These are phyloP conservation scores for Benitochromis conjunctus DNA, from an alignment of 2,113 vertebrate genomes.

Conservation along the genomic window DNA sequence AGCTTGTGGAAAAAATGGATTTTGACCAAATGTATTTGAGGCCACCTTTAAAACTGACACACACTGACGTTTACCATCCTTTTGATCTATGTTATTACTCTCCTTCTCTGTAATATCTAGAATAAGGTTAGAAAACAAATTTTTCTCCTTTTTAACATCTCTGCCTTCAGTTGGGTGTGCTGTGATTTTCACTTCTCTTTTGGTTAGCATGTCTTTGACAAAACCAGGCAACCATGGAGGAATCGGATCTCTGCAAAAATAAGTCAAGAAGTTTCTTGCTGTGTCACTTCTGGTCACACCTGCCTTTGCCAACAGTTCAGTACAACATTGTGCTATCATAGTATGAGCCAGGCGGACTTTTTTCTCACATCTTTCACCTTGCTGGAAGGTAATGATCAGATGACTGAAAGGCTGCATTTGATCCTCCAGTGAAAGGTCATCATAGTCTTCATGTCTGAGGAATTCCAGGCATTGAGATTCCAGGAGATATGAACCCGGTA, in stretches of 20 bases:
- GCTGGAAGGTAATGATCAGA: constrained; percentile 25
- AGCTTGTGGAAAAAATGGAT: constrained; percentile 33
- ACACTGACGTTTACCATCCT: no score
- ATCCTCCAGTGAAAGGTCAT: background rate
- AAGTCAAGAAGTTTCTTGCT: background rate
- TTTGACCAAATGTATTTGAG: fast-evolving
- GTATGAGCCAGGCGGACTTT: constrained; percentile 36
- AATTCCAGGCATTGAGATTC: constrained; percentile 25
- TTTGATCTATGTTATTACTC: no score
- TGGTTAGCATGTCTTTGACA: constrained; percentile 34
- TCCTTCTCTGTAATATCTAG: background rate
- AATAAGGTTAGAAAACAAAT: constrained; percentile 35
- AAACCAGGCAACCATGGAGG: no score
- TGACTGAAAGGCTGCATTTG: constrained; percentile 15
- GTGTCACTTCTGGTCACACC: constrained; percentile 24
- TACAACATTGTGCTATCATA: constrained; percentile 13
- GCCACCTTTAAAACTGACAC: constrained; percentile 1
- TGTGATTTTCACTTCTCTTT: background rate
- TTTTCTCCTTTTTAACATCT: background rate
- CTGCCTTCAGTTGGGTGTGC: fast-evolving
- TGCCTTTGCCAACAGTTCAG: background rate
- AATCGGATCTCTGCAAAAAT: background rate
- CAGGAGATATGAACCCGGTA: constrained; percentile 36
- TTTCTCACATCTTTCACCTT: background rate
- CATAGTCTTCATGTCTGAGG: no score